Evolutionary conservation across 1,140 invertebrate genomes (phyloP).

Genomic region (Drosophila sucinea): DNA sequence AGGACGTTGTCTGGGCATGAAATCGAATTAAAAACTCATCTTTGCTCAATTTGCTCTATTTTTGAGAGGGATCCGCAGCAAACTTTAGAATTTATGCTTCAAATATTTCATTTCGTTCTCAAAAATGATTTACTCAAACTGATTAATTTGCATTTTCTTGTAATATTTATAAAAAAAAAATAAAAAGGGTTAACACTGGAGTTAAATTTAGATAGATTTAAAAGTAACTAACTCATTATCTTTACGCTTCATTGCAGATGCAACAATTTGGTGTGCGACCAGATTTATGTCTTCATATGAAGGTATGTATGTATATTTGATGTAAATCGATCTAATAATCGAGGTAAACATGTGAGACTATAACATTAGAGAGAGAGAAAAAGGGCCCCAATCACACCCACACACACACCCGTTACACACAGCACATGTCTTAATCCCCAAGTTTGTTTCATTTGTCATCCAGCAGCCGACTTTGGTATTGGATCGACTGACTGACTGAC

Average conservation of each 20-base stretch:
- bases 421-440: slow-evolving; percentile 28
- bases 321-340: neutral
- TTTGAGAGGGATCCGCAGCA: neutral
- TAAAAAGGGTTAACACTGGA: too few relatives aligned
- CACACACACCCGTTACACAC: neutral
- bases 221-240: too few relatives aligned
- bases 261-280: too few relatives aligned
- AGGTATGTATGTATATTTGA: neutral
- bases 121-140: too few relatives aligned
- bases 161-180: too few relatives aligned
- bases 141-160: too few relatives aligned
- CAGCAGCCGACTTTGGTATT: neutral
- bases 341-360: neutral
- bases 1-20: slow-evolving; percentile 15
- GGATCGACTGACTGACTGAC: slow-evolving; percentile 1
- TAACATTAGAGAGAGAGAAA: neutral
- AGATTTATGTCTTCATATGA: neutral
- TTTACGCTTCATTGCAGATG: too few relatives aligned
- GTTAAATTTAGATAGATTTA: too few relatives aligned
- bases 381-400: slow-evolving; percentile 9
- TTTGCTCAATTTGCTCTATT: slow-evolving; percentile 60
- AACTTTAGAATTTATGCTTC: too few relatives aligned
- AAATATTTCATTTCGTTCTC: too few relatives aligned
- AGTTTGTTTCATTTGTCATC: slow-evolving; percentile 50
- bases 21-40: slow-evolving; percentile 80